Percentiles rank a stretch among this genome's conserved stretches.
Conservation (phyloP, 2,113 vertebrate species). For the Candoia aspera region DNA sequence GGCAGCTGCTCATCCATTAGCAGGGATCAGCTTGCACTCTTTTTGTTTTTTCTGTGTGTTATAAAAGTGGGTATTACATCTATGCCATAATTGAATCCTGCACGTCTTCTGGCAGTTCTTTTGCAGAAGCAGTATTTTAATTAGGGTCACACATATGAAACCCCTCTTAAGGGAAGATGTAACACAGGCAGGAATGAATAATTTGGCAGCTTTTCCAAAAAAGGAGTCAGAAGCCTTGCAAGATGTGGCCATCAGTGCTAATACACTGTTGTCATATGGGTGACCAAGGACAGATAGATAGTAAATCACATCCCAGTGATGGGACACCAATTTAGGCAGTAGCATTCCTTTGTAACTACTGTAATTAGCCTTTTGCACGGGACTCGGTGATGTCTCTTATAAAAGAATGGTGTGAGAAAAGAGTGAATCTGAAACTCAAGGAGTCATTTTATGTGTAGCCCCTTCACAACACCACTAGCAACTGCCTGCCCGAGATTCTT, state of each 20-base stretch:
- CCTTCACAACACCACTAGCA: constrained; percentile 40
- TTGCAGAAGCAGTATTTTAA: constrained; percentile 50
- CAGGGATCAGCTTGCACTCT: background rate
- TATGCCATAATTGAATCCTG: constrained; percentile 23
- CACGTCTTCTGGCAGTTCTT: constrained; percentile 32
- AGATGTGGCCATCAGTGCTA: constrained; percentile 18
- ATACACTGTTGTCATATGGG: constrained; percentile 18
- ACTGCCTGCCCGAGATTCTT: constrained; percentile 49
- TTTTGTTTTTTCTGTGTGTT: constrained; percentile 13
- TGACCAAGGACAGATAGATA: constrained; percentile 31
- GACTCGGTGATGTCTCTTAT: constrained; percentile 10
- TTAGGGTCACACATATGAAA: constrained; percentile 23
- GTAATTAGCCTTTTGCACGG: constrained; percentile 37
- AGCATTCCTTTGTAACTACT: constrained; percentile 34
- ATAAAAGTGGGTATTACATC: constrained; percentile 41
- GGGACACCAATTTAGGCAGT: constrained; percentile 38
- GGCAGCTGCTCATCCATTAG: background rate
- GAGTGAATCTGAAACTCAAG: constrained; percentile 30
- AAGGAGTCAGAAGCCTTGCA: background rate
- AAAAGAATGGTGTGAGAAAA: constrained; percentile 11
- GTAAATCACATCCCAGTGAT: constrained; percentile 5
- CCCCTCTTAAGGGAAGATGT: constrained; percentile 23
- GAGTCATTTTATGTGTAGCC: constrained; percentile 10
- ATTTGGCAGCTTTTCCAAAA: constrained; percentile 26
- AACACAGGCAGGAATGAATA: constrained; percentile 38